These are phyloP conservation scores for Lepus americanus DNA, from an alignment of 2,113 vertebrate species.

Conservation along the genomic window DNA sequence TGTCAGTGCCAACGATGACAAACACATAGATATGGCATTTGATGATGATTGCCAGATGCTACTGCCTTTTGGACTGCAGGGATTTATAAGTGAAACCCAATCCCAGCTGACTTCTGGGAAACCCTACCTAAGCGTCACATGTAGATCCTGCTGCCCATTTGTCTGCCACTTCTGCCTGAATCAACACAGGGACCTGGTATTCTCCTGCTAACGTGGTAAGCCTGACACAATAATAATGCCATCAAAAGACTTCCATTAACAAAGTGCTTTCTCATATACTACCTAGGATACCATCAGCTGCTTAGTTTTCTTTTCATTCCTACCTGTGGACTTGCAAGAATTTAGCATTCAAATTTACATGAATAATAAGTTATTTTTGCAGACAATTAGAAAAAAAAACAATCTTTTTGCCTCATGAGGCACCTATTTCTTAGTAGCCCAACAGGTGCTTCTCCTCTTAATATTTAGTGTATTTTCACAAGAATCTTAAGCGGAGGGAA, in stretches of 20 bases:
- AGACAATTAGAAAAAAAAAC: not conserved
- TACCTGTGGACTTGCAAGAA: not conserved
- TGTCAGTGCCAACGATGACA: not conserved
- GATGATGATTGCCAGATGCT: not conserved
- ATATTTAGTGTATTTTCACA: not conserved
- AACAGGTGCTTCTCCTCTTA: not conserved
- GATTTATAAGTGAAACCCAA: not conserved
- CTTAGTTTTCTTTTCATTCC: conserved; percentile 20
- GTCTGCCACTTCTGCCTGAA: not conserved
- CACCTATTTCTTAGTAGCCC: not conserved
- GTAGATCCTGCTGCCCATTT: not conserved
- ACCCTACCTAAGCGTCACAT: not conserved
- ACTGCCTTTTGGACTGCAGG: not conserved
- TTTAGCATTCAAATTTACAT: not conserved
- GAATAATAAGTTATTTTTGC: not conserved
- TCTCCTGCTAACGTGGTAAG: not conserved
- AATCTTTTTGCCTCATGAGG: conserved; percentile 7
- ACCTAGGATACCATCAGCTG: not conserved
- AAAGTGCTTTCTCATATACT: conserved; percentile 28
- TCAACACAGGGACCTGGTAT: not conserved
- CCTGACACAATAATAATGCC: not conserved
- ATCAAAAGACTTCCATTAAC: not conserved
- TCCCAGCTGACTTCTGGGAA: not conserved
- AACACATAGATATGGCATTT: not conserved
- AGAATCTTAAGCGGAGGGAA: not conserved